phyloP scores from a whole-genome alignment of 92 coral and sea anemone genomes.

The Phenganax subtilis region DNA sequence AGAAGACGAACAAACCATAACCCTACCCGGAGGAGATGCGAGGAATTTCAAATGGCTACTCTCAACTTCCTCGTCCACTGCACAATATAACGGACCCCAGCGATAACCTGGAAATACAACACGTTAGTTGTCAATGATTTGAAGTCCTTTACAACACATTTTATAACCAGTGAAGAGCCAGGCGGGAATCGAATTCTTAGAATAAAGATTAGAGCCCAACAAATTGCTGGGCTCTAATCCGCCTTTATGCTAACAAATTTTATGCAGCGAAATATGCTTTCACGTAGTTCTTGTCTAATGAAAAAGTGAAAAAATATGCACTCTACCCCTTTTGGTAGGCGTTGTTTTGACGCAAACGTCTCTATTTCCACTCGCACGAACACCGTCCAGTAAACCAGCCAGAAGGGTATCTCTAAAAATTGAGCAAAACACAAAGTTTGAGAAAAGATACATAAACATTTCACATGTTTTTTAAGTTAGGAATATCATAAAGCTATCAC shows the following conservation, averaged over 20 bases:
- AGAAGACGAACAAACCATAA: neutral
- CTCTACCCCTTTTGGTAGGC: slow-evolving; percentile 72
- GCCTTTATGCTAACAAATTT: too few species aligned
- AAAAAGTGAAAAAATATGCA: neutral
- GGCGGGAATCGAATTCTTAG: too few species aligned
- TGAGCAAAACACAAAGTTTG: neutral
- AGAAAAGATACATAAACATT: neutral
- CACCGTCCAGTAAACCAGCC: slow-evolving; percentile 90
- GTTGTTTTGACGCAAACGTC: slow-evolving; percentile 95
- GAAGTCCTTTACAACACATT: too few species aligned
- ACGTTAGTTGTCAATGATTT: too few species aligned
- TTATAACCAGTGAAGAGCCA: too few species aligned
- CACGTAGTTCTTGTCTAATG: too few species aligned
- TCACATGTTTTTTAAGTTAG: neutral
- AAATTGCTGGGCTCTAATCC: neutral
- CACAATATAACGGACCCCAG: slow-evolving; percentile 74
- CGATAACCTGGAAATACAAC: slow-evolving; percentile 55
- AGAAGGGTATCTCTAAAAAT: slow-evolving; percentile 72
- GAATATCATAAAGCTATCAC: too few species aligned
- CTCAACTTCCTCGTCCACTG: slow-evolving; percentile 93
- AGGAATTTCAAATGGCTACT: slow-evolving; percentile 84
- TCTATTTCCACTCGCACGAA: slow-evolving; percentile 96
- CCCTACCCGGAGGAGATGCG: slow-evolving; percentile 77
- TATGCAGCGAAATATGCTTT: too few species aligned
- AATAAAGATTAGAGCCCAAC: neutral